Evolutionary conservation across 2,888 invertebrate species (phyloP), one percentile per base, ranked within the genome.

Genomic region (Brachycybe producta): DNA sequence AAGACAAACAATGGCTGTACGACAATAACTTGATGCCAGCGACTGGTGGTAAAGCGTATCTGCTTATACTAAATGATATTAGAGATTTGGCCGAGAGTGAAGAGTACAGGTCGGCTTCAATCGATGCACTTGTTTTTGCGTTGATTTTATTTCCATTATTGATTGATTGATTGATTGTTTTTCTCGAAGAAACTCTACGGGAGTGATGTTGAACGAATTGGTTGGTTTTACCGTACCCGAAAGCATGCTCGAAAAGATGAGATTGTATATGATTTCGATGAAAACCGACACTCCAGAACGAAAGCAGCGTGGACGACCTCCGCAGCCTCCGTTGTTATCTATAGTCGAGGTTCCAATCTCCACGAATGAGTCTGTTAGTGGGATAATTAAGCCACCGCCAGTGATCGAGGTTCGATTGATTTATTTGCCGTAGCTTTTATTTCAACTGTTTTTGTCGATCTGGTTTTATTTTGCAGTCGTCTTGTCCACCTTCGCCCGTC

Each of bases 1-100:
- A 81, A 55, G 85, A 85, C 62, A 83, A 84, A 62, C 81, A 82
- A 61, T 84, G 84, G 84, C 72, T 85, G 45, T 77, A 80, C 38
- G 79, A 78, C 54, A 79, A 82, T 60, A 80, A 80, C 61, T 68
- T 82, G 54, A 82, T 82, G 67, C 82, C 83, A 53, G 79, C 82
- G 28, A 80, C 81, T 49, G 82, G 83, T 1, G 83, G 83, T 3
- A 81, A 81, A 67, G 82, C 83, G 1, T 84, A 83, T 60, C 75
- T 85, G 56, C 76, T 85, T 75, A 74, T 84, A 17, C 67, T 84
- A 52, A 81, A 83, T 61, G 85, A 85, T 61, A 81, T 84, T 41
- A 74, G 77, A 66, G 82, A 84, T 61, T 68, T 85, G 49, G 78
- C 81, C 7, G 73, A 75, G 55, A 77, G 78, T 56, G 82, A 82